Evolutionary conservation across 2,797 vertebrate species (phyloP), one percentile per base, ranked within the genome.

Genomic region (Hippopotamyrus pictus): DNA sequence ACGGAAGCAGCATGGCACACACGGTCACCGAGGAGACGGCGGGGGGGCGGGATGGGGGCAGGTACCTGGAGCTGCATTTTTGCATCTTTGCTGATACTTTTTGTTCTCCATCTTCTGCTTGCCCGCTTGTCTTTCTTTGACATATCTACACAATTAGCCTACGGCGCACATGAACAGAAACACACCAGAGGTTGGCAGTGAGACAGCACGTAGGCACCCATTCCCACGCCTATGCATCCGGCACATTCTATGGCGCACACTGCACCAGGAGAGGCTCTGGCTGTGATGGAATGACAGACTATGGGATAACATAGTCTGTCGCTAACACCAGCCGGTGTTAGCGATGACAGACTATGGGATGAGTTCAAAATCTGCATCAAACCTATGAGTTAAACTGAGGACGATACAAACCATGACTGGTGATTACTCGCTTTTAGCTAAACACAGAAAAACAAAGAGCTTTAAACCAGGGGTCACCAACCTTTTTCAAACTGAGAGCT

Each of bases 1-100:
- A 89, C 19, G 54, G 51, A 22, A 65, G 33, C 50, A 11, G 29
- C 51, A 44, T 25, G 79, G 25, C 37, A 83, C 19, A 86, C 59
- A 69, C 19, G 57, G 59, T 76, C 9, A 7, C 44, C 46, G 8
- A 76, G 90, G 86, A 44, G 87, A 86, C n/a, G 79, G 91, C 82
- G 86, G 88, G 90, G 88, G 90, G 41, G 92, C 93, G 92, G 9
- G 76, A 88, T 90, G 88, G 90, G 46, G 92, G 93, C 92, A 57
- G 54, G 96, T 99, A 99, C 98, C 99, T 99, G 98, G 93, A 99
- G 98, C 93, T 99, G 99, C 96, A 98, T 97, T 98, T 99, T 99
- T 96, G 97, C 95, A 94, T 99, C 98, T 99, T 99, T 99, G 97
- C 98, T 98, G 96, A 99, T 97, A 97, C 98, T 99, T 98, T 99